These are phyloP conservation scores for Sarcophaga carnaria DNA, from an alignment of 2,888 invertebrate species.

Conservation along the genomic window DNA sequence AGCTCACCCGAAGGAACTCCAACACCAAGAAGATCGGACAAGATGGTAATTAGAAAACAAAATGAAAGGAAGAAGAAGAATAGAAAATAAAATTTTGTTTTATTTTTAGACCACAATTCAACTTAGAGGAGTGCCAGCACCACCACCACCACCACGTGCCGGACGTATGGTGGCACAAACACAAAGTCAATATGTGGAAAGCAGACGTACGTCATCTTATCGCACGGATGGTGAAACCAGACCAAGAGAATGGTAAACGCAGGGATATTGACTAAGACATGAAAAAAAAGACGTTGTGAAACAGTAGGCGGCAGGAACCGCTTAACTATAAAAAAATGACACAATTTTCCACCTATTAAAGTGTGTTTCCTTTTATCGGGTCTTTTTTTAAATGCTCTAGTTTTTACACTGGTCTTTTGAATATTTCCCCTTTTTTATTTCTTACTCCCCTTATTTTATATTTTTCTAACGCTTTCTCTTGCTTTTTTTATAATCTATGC, in stretches of 20 bases:
- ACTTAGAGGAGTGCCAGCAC: constrained; percentile 73
- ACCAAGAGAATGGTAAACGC: constrained; percentile 76
- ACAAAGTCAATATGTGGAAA: constrained; percentile 80
- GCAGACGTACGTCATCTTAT: constrained; percentile 75
- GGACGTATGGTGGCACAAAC: constrained; percentile 79
- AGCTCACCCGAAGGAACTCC: constrained; percentile 83
- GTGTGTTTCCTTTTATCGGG: not conserved
- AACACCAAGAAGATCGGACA: constrained; percentile 82
- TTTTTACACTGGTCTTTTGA: constrained; percentile 52
- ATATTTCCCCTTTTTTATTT: not conserved
- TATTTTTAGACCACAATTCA: constrained; percentile 76
- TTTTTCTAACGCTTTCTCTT: constrained; percentile 40
- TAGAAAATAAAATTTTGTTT: too few species aligned
- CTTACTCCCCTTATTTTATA: constrained; percentile 6
- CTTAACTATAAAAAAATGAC: constrained; percentile 14
- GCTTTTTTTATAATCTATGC: constrained; percentile 31
- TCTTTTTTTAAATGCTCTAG: constrained; percentile 29
- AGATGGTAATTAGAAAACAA: constrained; percentile 74
- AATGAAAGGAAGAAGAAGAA: not conserved
- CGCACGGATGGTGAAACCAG: constrained; percentile 74
- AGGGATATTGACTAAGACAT: not conserved
- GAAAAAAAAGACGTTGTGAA: constrained; percentile 15
- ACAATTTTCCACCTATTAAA: constrained; percentile 21
- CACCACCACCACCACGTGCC: constrained; percentile 75
- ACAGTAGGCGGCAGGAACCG: constrained; percentile 69